Conservation (phyloP, 2,113 vertebrate species). For the Podarcis raffonei region DNA sequence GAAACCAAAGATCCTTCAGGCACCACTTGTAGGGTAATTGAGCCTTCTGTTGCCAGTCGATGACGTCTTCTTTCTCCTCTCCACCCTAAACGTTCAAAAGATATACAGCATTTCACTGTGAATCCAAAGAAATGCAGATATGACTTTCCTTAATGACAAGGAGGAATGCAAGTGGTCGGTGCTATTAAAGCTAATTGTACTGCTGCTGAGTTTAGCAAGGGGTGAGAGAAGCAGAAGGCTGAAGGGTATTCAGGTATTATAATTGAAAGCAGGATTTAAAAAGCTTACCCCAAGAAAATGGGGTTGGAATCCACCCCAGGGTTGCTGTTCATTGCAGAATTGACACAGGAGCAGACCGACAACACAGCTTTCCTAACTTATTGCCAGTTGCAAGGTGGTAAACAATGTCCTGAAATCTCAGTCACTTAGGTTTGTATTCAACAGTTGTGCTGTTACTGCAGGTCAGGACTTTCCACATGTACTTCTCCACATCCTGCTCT, state of each 20-base stretch:
- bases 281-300: not conserved
- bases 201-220: not conserved
- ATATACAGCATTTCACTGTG: not conserved
- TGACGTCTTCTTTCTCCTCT: not conserved
- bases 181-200: conserved; percentile 5
- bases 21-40: conserved; percentile 29
- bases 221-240: not conserved
- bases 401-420: no score
- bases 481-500: no score
- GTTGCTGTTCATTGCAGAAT: no score
- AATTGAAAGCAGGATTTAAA: conserved; percentile 37
- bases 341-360: no score
- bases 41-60: conserved; percentile 31
- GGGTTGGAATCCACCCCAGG: not conserved
- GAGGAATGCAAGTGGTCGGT: not conserved
- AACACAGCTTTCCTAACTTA: no score
- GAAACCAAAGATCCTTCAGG: not conserved
- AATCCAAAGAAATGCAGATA: conserved; percentile 29
- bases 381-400: no score
- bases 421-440: no score
- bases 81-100: conserved; percentile 20
- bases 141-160: conserved; percentile 1
- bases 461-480: no score
- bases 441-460: no score
- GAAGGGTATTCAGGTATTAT: fast-evolving